A percentile compares a stretch with the other conserved stretches of the same genome.
Conservation (phyloP, 2,888 invertebrate species). For the Perizoma flavofasciatum region DNA sequence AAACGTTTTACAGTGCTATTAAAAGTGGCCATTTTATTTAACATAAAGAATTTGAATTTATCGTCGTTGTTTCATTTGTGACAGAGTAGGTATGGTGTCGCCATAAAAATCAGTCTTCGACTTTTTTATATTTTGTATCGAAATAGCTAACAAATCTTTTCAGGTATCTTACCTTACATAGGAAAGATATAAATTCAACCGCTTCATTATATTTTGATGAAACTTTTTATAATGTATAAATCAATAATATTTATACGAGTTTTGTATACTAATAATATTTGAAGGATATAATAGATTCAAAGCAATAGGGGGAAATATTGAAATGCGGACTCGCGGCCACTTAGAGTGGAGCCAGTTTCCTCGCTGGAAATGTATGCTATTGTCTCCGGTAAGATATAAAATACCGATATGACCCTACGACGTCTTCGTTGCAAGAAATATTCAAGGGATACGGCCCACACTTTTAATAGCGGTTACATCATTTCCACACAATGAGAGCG, state of each 20-base stretch:
- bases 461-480: conserved; percentile 84
- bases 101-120: conserved; percentile 59
- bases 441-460: conserved; percentile 83
- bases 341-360: conserved; percentile 71
- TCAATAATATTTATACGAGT: conserved; percentile 44
- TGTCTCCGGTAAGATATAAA: conserved; percentile 81
- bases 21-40: conserved; percentile 64
- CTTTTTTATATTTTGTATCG: conserved; percentile 54
- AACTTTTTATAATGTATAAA: conserved; percentile 41
- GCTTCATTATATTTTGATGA: conserved; percentile 47
- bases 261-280: conserved; percentile 44
- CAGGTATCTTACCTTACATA: conserved; percentile 28
- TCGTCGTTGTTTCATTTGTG: conserved; percentile 65
- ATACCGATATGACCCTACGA: conserved; percentile 82
- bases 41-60: conserved; percentile 70
- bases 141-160: conserved; percentile 51
- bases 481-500: conserved; percentile 84
- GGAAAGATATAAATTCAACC: conserved; percentile 31
- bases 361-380: conserved; percentile 79
- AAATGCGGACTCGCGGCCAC: conserved; percentile 66
- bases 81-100: conserved; percentile 51
- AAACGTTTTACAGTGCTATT: conserved; percentile 64
- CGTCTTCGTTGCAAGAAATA: conserved; percentile 83
- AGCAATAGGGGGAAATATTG: conserved; percentile 60
- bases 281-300: conserved; percentile 54